phyloP scores from a whole-genome alignment of 2,888 invertebrate species.

The Apotomis betuletana region DNA sequence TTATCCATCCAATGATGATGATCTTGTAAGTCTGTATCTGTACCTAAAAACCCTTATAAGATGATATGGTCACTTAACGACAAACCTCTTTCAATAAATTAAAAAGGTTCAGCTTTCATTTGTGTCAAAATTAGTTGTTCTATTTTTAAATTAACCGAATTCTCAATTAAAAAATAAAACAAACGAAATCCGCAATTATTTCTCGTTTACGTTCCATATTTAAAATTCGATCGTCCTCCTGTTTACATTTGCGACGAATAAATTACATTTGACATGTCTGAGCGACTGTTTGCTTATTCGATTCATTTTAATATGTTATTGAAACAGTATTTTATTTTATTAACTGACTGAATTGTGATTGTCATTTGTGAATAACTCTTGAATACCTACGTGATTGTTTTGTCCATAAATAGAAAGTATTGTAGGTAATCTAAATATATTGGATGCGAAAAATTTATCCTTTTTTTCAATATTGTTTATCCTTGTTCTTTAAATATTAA shows the following conservation, averaged over 20 bases:
- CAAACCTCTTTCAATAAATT: no score
- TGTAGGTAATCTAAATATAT: no score
- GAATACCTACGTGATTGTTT: neutral
- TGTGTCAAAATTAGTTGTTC: no score
- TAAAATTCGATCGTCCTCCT: conserved; percentile 33
- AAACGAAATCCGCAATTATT: conserved; percentile 24
- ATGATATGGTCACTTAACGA: no score
- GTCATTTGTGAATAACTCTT: neutral
- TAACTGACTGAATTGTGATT: conserved; percentile 10
- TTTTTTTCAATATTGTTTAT: no score
- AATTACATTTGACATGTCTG: conserved; percentile 40
- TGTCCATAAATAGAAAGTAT: neutral
- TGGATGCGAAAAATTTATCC: no score
- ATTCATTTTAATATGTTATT: conserved; percentile 33
- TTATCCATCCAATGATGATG: no score
- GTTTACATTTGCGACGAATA: conserved; percentile 38
- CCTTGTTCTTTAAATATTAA: no score
- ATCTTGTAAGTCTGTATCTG: no score
- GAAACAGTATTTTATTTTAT: conserved; percentile 14
- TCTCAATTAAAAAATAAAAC: conserved; percentile 8
- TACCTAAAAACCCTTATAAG: no score
- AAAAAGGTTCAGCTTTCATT: no score
- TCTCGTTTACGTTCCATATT: conserved; percentile 20
- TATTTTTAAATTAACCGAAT: neutral
- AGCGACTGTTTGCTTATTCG: conserved; percentile 34